Base-by-base conservation (phyloP, 2,888 invertebrate species). In the Dermolepida albohirtum region DNA sequence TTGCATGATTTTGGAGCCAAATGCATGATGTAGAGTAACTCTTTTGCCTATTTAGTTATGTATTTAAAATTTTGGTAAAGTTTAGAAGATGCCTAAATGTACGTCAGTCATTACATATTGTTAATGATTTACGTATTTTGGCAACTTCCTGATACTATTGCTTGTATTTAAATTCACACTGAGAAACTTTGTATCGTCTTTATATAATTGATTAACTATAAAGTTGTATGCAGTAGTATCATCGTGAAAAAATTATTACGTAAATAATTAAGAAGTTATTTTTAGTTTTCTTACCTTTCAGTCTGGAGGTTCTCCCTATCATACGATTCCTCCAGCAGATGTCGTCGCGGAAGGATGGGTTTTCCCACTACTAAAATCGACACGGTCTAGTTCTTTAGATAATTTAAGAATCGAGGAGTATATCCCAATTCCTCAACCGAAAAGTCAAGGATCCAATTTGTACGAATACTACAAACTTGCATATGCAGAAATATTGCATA, bases 401-500 rank as follows among this genome's bases (percentile, higher is more conserved):
- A 92, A 90, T 76, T 84, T 88, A 50, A 85, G 86, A 76, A 76
- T 84, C 39, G 82, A 86, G 67, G 83, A 83, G 71, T 80, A 82
- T 40, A 73, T 78, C 2, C 78, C 77, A 39, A 57, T 70, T 5
- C 71, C 66, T 10, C 64, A 73, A n/a, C 76, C 76, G 74, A 79
- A 10, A 70, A 75, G 69, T 68, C 71, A 84, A 0, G 84, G 84
- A 59, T 82, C 84, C 43, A 85, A 86, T 0, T 83, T 91, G 29
- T 95, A 95, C 78, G 94, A 96, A 80, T 90, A 91, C 71, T 95
- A 93, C 77, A 96, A 96, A 82, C 87, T 91, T 73, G 89, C 90
- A 0, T 98, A 98, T 79, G 95, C 96, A 0, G 95, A 97, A 79
- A 89, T 96, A 27, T 85, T 98, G 50, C 92, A 95, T 77, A 64